Percentiles rank a stretch among this genome's conserved stretches.
phyloP scores from a whole-genome alignment of 2,113 vertebrate genomes.

The Gallinago paraguaiae region DNA sequence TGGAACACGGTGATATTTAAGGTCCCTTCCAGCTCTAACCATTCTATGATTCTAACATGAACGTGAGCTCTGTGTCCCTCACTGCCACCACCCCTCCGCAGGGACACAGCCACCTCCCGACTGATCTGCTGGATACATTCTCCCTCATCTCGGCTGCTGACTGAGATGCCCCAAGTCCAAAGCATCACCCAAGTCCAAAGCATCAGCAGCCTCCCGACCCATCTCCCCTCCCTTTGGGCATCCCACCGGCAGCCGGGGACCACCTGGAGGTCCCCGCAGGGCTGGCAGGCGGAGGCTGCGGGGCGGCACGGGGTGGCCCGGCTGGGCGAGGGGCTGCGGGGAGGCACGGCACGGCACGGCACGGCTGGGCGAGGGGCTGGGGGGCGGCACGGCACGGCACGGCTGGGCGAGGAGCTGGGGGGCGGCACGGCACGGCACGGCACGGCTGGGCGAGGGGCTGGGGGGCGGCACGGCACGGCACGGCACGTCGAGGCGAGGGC shows the following conservation, averaged over 20 bases:
- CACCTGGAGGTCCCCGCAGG: not conserved
- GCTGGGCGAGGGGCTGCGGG: no score
- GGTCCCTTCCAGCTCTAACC: no score
- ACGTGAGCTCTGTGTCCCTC: rapidly evolving
- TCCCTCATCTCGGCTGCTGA: not conserved
- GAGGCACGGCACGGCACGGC: not conserved
- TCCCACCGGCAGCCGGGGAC: not conserved
- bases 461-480: not conserved
- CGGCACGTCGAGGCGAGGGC: not conserved
- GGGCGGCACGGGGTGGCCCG: no score
- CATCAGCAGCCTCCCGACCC: not conserved
- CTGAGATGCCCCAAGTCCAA: not conserved
- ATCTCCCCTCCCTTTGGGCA: not conserved
- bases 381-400: no score
- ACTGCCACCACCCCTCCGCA: not conserved
- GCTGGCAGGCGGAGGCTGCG: not conserved
- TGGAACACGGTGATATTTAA: no score
- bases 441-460: no score
- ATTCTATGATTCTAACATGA: no score
- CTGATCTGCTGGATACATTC: rapidly evolving
- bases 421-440: no score
- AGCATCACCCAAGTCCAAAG: rapidly evolving
- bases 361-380: no score
- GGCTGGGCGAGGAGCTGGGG: not conserved
- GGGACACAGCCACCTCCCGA: rapidly evolving